Conservation (phyloP, 2,797 vertebrate species). For the Phrynocephalus forsythii region DNA sequence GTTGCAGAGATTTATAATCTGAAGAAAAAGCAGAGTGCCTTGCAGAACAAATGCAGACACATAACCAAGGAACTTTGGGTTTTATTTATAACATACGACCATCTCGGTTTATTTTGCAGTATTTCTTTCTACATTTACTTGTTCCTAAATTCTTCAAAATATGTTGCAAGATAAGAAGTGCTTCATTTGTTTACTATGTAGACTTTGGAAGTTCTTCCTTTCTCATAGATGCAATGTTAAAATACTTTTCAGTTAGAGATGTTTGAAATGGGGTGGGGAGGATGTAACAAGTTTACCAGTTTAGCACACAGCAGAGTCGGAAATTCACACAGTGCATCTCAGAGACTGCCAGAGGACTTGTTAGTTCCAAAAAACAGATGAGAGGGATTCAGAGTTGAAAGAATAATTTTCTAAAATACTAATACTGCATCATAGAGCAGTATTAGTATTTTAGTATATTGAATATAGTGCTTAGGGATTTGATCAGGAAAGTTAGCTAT, state of each 20-base stretch:
- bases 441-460: too few species aligned
- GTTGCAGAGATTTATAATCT: too few species aligned
- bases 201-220: background rate
- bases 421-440: conserved; percentile 26
- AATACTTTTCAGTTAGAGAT: conserved; percentile 8
- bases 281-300: background rate
- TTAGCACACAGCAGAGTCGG: conserved; percentile 18
- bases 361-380: conserved; percentile 30
- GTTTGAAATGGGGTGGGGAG: background rate
- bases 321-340: conserved; percentile 42
- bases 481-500: conserved; percentile 6
- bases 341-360: conserved; percentile 42
- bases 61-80: background rate
- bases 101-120: background rate
- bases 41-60: too few species aligned
- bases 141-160: accelerated
- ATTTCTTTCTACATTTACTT: background rate
- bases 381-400: conserved; percentile 26
- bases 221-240: background rate
- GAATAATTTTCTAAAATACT: conserved; percentile 38
- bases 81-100: too few species aligned
- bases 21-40: too few species aligned
- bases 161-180: conserved; percentile 3
- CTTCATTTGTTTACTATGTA: background rate
- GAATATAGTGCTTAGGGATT: accelerated